Conservation (phyloP, 1,140 invertebrate genomes). For the Ceratitis capitata region DNA sequence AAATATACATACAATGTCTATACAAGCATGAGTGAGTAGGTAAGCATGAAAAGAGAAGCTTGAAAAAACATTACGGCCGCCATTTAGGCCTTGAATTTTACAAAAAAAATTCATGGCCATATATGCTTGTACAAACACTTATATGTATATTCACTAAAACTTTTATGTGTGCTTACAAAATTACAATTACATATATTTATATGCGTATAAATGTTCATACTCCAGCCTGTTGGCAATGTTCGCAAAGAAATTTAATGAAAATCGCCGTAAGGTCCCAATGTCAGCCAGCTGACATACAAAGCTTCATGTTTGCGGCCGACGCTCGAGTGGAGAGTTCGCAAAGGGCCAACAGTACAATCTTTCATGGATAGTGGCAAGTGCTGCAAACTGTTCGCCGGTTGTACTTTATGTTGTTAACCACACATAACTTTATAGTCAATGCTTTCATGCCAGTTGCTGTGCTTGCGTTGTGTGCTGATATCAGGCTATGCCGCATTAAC, state of each 20-base stretch:
- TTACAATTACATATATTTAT: not conserved
- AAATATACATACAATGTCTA: not conserved
- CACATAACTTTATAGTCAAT: not conserved
- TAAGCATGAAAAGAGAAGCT: not conserved
- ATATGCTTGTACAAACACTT: not conserved
- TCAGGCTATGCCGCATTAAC: not conserved
- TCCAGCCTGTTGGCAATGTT: not conserved
- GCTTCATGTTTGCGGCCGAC: not conserved
- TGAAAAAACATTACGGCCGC: not conserved
- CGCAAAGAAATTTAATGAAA: too few relatives aligned
- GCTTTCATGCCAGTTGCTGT: not conserved
- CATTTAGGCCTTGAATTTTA: not conserved
- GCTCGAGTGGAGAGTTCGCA: not conserved
- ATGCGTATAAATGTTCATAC: not conserved
- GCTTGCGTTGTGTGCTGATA: not conserved
- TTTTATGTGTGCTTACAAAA: not conserved
- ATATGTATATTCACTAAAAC: not conserved
- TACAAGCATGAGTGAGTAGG: too few relatives aligned
- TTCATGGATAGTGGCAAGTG: not conserved
- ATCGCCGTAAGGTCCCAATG: too few relatives aligned
- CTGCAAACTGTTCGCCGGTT: not conserved
- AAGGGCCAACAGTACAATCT: not conserved
- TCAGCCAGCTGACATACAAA: not conserved
- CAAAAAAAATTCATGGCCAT: not conserved
- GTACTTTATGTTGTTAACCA: conserved; percentile 11